Base-by-base conservation (phyloP, 2,888 invertebrate species). In the Clistopyga incitator region DNA sequence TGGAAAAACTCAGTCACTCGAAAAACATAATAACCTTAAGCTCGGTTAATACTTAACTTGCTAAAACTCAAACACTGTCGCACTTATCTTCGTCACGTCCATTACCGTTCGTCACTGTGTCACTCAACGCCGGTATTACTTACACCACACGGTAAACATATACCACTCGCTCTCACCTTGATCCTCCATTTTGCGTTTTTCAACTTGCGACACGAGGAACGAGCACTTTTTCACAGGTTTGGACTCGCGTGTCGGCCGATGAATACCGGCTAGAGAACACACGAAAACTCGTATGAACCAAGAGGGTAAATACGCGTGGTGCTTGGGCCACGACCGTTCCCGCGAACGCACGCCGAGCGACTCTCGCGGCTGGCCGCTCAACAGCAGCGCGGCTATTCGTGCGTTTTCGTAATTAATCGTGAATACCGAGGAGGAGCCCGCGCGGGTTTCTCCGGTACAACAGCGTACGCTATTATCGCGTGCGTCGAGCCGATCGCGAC, bases 371-470 rank as follows among this genome's bases (percentile, higher is more conserved):
- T 82, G 77, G 84, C 70, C 80, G 82, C 86, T 75, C 84, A 75
- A 78, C 83, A 81, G 85, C 86, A 71, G 81, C 86, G 85, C 86
- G 86, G 83, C 83, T 86, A 87, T 87, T 87, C 87, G 87, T 87
- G 86, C 86, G 85, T 87, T 87, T 87, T 87, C 87, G 87, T 87
- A 87, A 87, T 87, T 87, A 87, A 87, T 87, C 87, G 87, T 87
- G 87, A 82, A 87, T 87, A 87, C 86, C 84, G 84, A 84, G 81
- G 84, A 84, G 80, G 74, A 75, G 78, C 81, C 50, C 86, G 86
- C 61, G 61, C 61, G 77, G 68, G 70, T 65, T 72, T 80, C 82
- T 72, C 42, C 72, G 82, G 78, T 59, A 71, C 54, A 74, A 59
- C 61, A n/a, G n/a, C 34, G 59, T 59, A 59, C 34, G 13, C 65